phyloP scores from a whole-genome alignment of 1,140 invertebrate species.

The Pemphigus obesinymphae region DNA sequence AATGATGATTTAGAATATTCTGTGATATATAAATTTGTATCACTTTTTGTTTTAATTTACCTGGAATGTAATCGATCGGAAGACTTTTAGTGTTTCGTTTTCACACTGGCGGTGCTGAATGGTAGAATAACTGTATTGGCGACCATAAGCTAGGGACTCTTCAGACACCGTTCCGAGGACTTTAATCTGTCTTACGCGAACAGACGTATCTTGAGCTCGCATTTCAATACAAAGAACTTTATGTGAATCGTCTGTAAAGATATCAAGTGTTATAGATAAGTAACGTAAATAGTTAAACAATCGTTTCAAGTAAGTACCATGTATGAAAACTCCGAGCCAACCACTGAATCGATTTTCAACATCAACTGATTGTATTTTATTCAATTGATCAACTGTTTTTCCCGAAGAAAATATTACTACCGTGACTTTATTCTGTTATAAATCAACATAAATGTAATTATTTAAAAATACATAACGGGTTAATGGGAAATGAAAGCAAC shows the following conservation, averaged over 20 bases:
- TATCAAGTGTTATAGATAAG: constrained; percentile 41
- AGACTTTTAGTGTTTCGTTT: constrained; percentile 86
- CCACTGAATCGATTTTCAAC: constrained; percentile 73
- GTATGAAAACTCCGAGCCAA: constrained; percentile 80
- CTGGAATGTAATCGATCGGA: constrained; percentile 87
- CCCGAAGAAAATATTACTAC: constrained; percentile 7
- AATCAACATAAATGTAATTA: not conserved
- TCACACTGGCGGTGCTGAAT: constrained; percentile 85
- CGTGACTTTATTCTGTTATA: constrained; percentile 3
- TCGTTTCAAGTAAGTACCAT: constrained; percentile 53
- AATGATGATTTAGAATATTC: no score
- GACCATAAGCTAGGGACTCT: constrained; percentile 53
- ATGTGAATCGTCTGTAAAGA: constrained; percentile 53
- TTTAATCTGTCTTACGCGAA: constrained; percentile 78
- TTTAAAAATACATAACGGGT: not conserved
- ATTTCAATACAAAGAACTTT: constrained; percentile 71
- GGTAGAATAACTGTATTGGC: constrained; percentile 55
- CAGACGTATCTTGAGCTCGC: constrained; percentile 84
- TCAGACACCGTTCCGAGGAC: constrained; percentile 59
- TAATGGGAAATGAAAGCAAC: not conserved
- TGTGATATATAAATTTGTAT: not conserved
- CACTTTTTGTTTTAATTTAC: constrained; percentile 55
- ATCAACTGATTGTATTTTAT: constrained; percentile 73
- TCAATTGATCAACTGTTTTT: constrained; percentile 62
- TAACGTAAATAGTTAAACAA: not conserved